Base-by-base conservation (phyloP, 2,113 vertebrate species). In the Gasterosteus aculeatus region DNA sequence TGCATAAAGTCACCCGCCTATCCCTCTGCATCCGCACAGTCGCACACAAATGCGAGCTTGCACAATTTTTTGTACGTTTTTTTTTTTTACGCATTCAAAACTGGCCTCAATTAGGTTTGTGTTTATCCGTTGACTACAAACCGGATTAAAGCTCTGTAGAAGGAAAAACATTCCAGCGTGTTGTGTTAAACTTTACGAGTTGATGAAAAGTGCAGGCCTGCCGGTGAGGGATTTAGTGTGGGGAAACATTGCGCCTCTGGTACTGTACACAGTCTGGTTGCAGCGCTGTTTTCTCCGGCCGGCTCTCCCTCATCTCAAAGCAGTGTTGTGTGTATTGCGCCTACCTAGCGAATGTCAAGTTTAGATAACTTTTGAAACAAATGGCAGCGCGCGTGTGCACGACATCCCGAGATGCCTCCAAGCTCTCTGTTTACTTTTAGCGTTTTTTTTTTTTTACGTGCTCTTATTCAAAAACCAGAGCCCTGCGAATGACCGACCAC, bases 401-500 rank as follows among this genome's bases (percentile, higher is more conserved):
- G 70, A 90, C 91, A 92, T 91, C 88, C 85, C 89, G 89, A 92
- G 89, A 92, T 85, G 85, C 89, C 92, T 91, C 92, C 92, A 85
- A 91, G 88, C 85, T 83, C 90, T 91, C 84, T 93, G 92, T 94
- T 94, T 94, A 93, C 91, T 89, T 93, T 93, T 86, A 91, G 90
- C 93, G 94, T 94, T 93, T 93, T 93, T 93, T 85, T 94, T 93
- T 93, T 93, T 93, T 85, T 83, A 84, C 82, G 82, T 89, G 78
- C 87, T 94, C 90, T 93, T 94, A 94, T 94, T 94, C 88, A 93
- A 94, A 95, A 93, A 93, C 88, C 94, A 94, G 93, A 94, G 93
- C 88, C 88, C 91, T 86, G 83, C 88, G 82, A 93, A 90, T 93
- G 92, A 92, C 90, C 86, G 86, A 90, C 89, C 87, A 86, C 91